These are phyloP conservation scores for Lordiphosa collinella DNA, from an alignment of 1,140 invertebrate genomes.

Conservation along the genomic window DNA sequence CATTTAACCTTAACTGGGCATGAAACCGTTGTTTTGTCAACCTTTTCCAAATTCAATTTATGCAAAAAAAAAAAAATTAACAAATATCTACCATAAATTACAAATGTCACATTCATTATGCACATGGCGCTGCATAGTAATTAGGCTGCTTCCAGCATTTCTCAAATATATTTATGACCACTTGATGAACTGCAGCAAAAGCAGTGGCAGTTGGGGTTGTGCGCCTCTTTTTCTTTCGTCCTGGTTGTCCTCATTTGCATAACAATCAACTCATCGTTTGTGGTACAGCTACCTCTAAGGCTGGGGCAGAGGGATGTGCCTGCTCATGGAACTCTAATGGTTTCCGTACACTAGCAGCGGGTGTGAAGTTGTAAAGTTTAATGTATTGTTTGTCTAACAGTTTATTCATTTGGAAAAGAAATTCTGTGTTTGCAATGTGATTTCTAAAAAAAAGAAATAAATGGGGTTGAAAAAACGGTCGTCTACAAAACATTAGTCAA, in stretches of 20 bases:
- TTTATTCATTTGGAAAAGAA: constrained; percentile 74
- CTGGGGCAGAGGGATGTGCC: not conserved
- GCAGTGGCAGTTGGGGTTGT: constrained; percentile 33
- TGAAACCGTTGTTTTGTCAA: constrained; percentile 69
- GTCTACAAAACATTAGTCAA: constrained; percentile 15
- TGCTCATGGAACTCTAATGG: constrained; percentile 40
- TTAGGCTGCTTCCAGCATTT: constrained; percentile 42
- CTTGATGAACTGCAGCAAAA: constrained; percentile 68
- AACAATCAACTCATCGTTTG: constrained; percentile 75
- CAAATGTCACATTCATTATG: constrained; percentile 75
- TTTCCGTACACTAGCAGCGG: constrained; percentile 55
- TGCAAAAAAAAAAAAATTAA: constrained; percentile 44
- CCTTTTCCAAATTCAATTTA: constrained; percentile 53
- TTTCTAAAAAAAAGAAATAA: constrained; percentile 23
- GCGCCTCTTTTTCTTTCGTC: constrained; percentile 47
- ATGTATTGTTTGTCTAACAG: constrained; percentile 76
- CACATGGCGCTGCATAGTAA: constrained; percentile 76
- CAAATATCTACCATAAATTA: constrained; percentile 75
- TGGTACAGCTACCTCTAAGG: constrained; percentile 45
- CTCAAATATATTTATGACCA: constrained; percentile 68
- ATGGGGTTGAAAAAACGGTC: constrained; percentile 38
- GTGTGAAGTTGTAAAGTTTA: constrained; percentile 78
- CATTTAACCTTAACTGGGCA: constrained; percentile 60
- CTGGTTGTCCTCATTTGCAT: constrained; percentile 72
- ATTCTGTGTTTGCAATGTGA: constrained; percentile 4